phyloP scores from a whole-genome alignment of 1,140 invertebrate species.

The Proctacanthus coquilletti region DNA sequence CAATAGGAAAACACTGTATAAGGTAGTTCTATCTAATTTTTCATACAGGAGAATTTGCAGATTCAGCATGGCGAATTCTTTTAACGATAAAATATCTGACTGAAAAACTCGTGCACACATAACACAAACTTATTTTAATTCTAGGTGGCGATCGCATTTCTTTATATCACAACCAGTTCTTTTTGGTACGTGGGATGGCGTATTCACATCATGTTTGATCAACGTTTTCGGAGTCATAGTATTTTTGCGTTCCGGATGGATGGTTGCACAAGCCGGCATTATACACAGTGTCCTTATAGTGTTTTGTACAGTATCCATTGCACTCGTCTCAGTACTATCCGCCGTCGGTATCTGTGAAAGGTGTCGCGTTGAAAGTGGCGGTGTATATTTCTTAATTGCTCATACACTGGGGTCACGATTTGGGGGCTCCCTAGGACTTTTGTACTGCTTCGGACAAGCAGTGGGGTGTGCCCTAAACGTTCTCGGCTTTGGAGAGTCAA shows the following conservation, averaged over 20 bases:
- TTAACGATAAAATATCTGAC: no score
- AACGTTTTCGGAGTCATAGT: slow-evolving; percentile 97
- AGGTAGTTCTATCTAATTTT: no score
- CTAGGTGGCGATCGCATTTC: slow-evolving; percentile 85
- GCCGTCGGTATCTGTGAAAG: slow-evolving; percentile 92
- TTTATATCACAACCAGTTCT: slow-evolving; percentile 85
- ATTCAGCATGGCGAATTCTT: no score
- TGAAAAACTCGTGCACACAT: no score
- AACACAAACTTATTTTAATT: slow-evolving; percentile 1
- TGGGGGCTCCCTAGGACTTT: slow-evolving; percentile 76
- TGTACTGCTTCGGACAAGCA: slow-evolving; percentile 95
- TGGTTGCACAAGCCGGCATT: slow-evolving; percentile 88
- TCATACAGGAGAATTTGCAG: no score
- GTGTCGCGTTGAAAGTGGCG: slow-evolving; percentile 85
- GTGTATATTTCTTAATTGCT: slow-evolving; percentile 87
- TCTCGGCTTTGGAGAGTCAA: slow-evolving; percentile 89
- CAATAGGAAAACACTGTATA: no score
- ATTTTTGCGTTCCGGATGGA: slow-evolving; percentile 91
- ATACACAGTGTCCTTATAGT: slow-evolving; percentile 76
- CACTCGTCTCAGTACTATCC: slow-evolving; percentile 78
- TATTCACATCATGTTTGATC: slow-evolving; percentile 67
- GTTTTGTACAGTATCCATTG: slow-evolving; percentile 68
- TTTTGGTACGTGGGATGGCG: slow-evolving; percentile 96
- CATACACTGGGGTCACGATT: slow-evolving; percentile 86
- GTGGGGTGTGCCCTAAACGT: slow-evolving; percentile 91